Conservation (phyloP, 1,140 invertebrate genomes). For the Lerema accius region DNA sequence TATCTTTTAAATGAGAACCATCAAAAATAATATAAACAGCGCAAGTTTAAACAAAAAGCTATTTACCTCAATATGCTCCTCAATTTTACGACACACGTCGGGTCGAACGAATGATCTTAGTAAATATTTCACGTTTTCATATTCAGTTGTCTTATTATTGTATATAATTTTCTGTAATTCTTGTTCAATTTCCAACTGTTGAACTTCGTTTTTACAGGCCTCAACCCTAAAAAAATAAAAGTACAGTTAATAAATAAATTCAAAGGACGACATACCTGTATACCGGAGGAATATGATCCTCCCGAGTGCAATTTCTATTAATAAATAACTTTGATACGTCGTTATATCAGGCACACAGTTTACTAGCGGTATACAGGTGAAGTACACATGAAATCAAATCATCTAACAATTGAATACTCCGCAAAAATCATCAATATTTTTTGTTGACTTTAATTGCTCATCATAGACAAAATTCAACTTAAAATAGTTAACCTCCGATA, state of each 20-base stretch:
- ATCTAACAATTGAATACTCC: too few species aligned
- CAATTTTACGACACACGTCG: slow-evolving; percentile 31
- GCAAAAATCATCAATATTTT: too few species aligned
- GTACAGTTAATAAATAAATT: not conserved
- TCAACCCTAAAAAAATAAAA: slow-evolving; percentile 42
- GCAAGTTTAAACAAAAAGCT: slow-evolving; percentile 1
- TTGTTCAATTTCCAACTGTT: slow-evolving; percentile 35
- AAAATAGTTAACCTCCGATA: too few species aligned
- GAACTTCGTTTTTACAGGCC: slow-evolving; percentile 35
- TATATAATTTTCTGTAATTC: slow-evolving; percentile 38
- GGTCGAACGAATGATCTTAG: slow-evolving; percentile 26
- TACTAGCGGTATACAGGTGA: too few species aligned
- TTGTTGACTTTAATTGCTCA: too few species aligned
- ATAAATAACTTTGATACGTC: too few species aligned
- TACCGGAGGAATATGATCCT: not conserved
- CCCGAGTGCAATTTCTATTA: not conserved
- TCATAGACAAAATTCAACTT: not conserved
- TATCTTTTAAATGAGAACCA: too few species aligned
- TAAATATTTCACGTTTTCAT: slow-evolving; percentile 36
- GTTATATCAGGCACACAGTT: too few species aligned
- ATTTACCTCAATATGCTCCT: slow-evolving; percentile 40
- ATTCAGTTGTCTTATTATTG: slow-evolving; percentile 42
- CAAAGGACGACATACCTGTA: not conserved
- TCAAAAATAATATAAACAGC: not conserved
- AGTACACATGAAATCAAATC: too few species aligned